phyloP scores from a whole-genome alignment of 2,113 vertebrate genomes.

The Corydoras maculifer region DNA sequence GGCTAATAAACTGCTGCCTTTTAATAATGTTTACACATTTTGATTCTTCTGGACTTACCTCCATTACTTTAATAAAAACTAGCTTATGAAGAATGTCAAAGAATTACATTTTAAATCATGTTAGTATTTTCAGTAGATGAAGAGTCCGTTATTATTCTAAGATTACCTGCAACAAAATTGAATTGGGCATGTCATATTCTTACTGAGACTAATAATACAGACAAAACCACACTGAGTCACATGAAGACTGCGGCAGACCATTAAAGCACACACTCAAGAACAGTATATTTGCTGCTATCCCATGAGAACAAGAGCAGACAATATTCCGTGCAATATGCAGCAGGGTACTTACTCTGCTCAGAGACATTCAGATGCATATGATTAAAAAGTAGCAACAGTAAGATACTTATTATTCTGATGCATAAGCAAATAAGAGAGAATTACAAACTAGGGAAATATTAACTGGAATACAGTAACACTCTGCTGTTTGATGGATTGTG shows the following conservation, averaged over 20 bases:
- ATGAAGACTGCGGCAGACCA: neutral
- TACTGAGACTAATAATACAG: conserved; percentile 15
- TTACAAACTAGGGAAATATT: neutral
- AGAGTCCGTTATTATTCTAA: neutral
- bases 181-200: neutral
- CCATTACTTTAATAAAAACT: neutral
- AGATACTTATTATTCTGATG: conserved; percentile 21
- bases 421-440: conserved; percentile 8
- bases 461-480: neutral
- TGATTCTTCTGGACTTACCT: too few species aligned
- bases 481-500: conserved; percentile 1
- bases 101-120: neutral
- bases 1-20: too few species aligned
- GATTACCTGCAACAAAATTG: conserved; percentile 3
- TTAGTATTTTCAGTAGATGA: conserved; percentile 3
- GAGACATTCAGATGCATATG: conserved; percentile 12
- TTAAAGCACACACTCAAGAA: conserved; percentile 9
- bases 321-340: conserved; percentile 19
- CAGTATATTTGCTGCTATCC: neutral
- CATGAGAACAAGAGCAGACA: conserved; percentile 16
- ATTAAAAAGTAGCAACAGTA: neutral
- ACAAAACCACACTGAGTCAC: conserved; percentile 12
- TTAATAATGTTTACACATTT: too few species aligned
- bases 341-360: conserved; percentile 6
- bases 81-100: neutral